Percentiles rank a stretch among this genome's conserved stretches.
phyloP scores from a whole-genome alignment of 2,797 vertebrate species.

The Dallia pectoralis region DNA sequence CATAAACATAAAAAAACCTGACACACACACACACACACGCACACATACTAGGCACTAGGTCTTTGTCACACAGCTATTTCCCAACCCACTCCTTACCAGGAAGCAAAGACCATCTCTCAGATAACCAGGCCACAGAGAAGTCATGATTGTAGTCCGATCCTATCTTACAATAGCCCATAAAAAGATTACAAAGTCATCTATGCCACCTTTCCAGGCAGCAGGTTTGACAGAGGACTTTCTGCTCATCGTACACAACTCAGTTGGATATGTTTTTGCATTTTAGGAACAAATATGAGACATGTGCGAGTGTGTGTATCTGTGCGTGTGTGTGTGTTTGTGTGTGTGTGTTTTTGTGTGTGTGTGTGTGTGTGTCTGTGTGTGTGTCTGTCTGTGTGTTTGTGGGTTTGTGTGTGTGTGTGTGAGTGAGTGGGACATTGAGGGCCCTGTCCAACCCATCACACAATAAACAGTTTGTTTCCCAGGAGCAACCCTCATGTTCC shows the following conservation, averaged over 20 bases:
- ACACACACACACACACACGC: neutral
- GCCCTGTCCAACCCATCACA: conserved; percentile 76
- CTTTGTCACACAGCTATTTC: neutral
- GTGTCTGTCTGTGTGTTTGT: conserved; percentile 44
- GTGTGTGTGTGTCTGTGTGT: conserved; percentile 18
- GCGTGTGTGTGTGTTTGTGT: conserved; percentile 46
- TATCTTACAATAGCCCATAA: conserved; percentile 5
- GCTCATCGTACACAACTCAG: conserved; percentile 33
- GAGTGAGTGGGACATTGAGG: conserved; percentile 62
- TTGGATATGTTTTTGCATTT: neutral
- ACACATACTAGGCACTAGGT: neutral
- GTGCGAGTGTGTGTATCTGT: conserved; percentile 44
- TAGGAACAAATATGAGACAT: conserved; percentile 27
- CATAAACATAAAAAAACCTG: no score
- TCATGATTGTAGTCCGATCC: conserved; percentile 20
- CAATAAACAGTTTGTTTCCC: conserved; percentile 86
- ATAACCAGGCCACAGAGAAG: conserved; percentile 18
- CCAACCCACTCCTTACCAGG: conserved; percentile 7
- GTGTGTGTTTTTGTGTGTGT: conserved; percentile 59
- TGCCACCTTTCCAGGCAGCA: neutral
- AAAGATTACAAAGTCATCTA: neutral
- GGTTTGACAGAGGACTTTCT: neutral
- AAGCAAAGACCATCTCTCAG: conserved; percentile 2
- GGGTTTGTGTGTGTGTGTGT: conserved; percentile 51
- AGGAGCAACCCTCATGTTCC: conserved; percentile 83